Evolutionary conservation across 2,888 invertebrate genomes (phyloP).

Genomic region (Cordilura impudica): DNA sequence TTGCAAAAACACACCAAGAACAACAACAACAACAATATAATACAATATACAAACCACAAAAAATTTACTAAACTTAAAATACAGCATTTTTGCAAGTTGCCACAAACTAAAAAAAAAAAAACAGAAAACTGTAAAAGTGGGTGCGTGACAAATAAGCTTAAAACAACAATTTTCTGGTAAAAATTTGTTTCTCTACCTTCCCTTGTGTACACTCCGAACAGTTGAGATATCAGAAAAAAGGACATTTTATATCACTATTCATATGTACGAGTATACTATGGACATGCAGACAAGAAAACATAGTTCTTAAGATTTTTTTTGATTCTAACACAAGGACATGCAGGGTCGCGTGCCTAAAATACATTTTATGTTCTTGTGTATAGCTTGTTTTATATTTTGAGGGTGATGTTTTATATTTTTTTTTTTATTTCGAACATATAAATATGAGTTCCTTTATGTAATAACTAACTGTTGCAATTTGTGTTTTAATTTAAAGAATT

Average conservation of each 20-base stretch:
- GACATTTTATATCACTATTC: conserved; percentile 45
- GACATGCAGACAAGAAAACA: conserved; percentile 15
- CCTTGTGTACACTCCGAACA: neutral
- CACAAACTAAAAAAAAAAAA: conserved; percentile 34
- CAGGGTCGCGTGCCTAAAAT: conserved; percentile 45
- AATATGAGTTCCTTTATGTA: neutral
- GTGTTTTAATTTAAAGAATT: conserved; percentile 12
- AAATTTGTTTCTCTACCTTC: neutral
- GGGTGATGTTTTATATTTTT: neutral
- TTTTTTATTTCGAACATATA: neutral
- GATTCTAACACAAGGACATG: conserved; percentile 49
- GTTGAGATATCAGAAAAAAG: conserved; percentile 36
- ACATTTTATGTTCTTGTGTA: conserved; percentile 42
- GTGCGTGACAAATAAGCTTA: conserved; percentile 61
- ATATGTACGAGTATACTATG: neutral
- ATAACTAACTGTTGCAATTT: conserved; percentile 37
- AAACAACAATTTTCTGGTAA: conserved; percentile 14
- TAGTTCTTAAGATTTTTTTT: conserved; percentile 41
- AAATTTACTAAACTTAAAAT: conserved; percentile 19
- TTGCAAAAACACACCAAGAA: conserved; percentile 31
- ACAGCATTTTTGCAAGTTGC: conserved; percentile 24
- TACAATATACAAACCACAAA: conserved; percentile 47
- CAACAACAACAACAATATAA: neutral
- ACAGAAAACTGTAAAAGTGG: conserved; percentile 33
- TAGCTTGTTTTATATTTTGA: neutral